Base-by-base conservation (phyloP, 2,797 vertebrate genomes). In the Enteromius thamalakanensis region DNA sequence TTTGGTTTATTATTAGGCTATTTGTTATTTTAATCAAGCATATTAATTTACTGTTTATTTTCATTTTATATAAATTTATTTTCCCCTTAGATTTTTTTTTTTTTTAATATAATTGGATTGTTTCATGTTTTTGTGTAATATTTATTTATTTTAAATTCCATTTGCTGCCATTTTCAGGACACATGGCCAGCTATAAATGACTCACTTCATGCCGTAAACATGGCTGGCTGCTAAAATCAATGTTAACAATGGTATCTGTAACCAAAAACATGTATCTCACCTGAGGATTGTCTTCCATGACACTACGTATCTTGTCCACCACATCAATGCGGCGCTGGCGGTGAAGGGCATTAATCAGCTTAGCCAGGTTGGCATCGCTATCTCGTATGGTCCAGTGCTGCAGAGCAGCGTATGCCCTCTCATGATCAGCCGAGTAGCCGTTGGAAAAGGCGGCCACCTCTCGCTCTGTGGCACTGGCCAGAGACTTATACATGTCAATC, bases 381-480 rank as follows among this genome's bases (percentile, higher is more conserved):
- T 98, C 98, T 0, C 97, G 94, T 89, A 99, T 95, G 88, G 96
- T 98, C 98, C 98, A 99, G 92, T 98, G 97, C 92, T 98, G 97
- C 88, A 99, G 91, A 0, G 98, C 97, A 0, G 98, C 98, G 0
- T 99, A 99, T 2, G 97, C 98, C 1, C 96, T 92, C 89, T 99
- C 97, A 0, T 96, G 96, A 90, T 99, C 97, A 0, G 96, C 96
- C 0, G 95, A 90, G 87, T 99, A 98, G 65, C 96, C 96, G 0
- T 95, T 97, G 91, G 97, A 96, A 90, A 99, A 98, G 11, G 97
- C 97, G 0, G 96, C 96, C 87, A 99, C 95, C 90, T 98, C 97
- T 0, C 96, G 93, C 91, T 98, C 97, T 0, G 95, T 97, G 88
- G 96, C 97, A 0, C 97, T 98, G 90, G 96, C 96, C 90, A 99